phyloP scores from a whole-genome alignment of 2,113 vertebrate genomes.

The Ivindomyrus marchei region DNA sequence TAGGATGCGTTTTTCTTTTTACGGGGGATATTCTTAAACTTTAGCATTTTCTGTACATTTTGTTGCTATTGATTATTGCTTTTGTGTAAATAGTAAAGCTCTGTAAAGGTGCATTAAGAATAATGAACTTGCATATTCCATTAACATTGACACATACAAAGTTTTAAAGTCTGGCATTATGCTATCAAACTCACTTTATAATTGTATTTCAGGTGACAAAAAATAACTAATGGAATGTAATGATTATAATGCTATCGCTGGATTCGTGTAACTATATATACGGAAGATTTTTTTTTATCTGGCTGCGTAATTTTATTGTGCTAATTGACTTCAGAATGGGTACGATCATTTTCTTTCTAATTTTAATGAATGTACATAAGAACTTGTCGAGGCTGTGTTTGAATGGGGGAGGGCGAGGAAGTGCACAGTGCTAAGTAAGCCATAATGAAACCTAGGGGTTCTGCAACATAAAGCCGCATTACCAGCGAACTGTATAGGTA shows the following conservation, averaged over 20 bases:
- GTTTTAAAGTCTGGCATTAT: background rate
- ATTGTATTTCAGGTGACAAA: background rate
- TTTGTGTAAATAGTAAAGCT: background rate
- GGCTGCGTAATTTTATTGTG: background rate
- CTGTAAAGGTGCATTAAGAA: background rate
- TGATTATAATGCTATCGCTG: background rate
- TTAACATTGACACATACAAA: background rate
- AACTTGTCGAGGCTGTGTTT: background rate
- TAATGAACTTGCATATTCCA: background rate
- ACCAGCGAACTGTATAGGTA: conserved; percentile 4
- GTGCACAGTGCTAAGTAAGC: conserved; percentile 29
- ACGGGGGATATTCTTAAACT: background rate
- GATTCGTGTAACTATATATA: background rate
- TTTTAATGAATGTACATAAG: background rate
- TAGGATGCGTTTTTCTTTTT: background rate
- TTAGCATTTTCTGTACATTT: background rate
- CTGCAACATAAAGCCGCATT: conserved; percentile 42
- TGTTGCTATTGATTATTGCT: background rate
- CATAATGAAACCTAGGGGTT: conserved; percentile 25
- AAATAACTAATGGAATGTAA: background rate
- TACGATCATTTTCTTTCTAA: background rate
- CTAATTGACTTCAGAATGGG: background rate
- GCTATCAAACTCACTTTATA: background rate
- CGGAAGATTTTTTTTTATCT: background rate
- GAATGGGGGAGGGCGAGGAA: background rate